Base-by-base conservation (phyloP, 2,797 vertebrate species). In the Stomatorhinus walkeri region DNA sequence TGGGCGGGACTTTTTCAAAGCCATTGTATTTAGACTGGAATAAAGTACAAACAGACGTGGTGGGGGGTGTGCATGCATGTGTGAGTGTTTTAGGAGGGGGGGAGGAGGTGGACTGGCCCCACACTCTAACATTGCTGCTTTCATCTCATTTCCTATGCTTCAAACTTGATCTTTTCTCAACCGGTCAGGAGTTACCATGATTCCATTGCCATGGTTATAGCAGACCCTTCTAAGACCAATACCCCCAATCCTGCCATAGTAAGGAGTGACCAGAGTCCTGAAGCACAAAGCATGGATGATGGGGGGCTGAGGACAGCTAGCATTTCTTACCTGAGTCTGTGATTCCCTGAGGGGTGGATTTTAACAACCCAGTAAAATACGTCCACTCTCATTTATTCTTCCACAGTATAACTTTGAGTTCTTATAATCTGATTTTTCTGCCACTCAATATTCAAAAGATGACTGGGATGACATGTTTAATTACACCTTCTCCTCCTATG, bases 21-120 rank as follows among this genome's bases (percentile, higher is more conserved):
- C 88, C 89, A 87, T 92, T 92, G 93, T 93, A 93, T 94, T 95
- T 94, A 94, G 95, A 93, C 93, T 95, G 93, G 91, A 90, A 90
- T 90, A 93, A 91, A 91, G 93, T 61, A 95, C 93, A 93, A 94
- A 93, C 91, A 95, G 91, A 92, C 90, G 89, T 90, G 91, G 92
- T 90, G 91, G 90, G 89, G 79, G 90, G 19, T 52, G 32, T 43
- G 68, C 10, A 90, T 92, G 89, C 91, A 81, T 40, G 88, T 68
- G 90, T 68, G 61, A 24, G 61, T 32, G 61, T 68, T 68, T 68
- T 68, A 14, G 61, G 61, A 68, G 85, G 6, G 22, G 10, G n/a
- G 22, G 48, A 24, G 48, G 43, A 28, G 10, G 49, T 46, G 14
- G 24, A 85, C 46, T 24, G 83, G 5, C 84, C 84, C 12, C n/a